Base-by-base conservation (phyloP, 2,113 vertebrate genomes). In the Microcebus murinus region DNA sequence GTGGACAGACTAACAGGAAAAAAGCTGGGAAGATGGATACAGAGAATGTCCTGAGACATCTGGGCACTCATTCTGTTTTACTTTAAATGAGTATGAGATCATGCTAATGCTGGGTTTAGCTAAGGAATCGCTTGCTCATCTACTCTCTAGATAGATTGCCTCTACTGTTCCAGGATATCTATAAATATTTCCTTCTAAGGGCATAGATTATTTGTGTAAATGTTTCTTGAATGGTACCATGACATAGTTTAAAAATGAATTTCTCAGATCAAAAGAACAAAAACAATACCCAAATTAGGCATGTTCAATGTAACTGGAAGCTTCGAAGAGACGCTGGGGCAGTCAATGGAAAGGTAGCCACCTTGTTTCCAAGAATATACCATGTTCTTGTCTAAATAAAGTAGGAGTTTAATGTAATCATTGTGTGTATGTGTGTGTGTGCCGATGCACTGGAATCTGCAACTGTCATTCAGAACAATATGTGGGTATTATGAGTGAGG, bases 401-500 rank as follows among this genome's bases (percentile, higher is more conserved):
- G 52, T 34, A 86, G 17, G 11, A 15, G 2, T 87, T 90, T 52
- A 65, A 73, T 36, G 13, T 91, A 73, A 84, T 88, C 14, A 63
- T 6, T 59, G 3, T 80, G 27, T 42, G 9, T 63, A 12, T 20
- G 45, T 6, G 20, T 29, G 83, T 13, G 8, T 61, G 31, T 25
- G 48, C 48, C 0, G 10, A 48, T 88, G n/a, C 39, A 91, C 29
- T 67, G n/a, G 71, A 96, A 89, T 93, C 68, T 92, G 29, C 34
- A 84, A 88, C 57, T 96, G 36, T 95, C 86, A 29, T 65, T 91
- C 42, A 79, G 70, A 96, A 57, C 55, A 87, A 96, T 93, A 92
- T 39, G 18, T 87, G 25, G 17, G 45, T 63, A 84, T 63, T 59
- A 65, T 70, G 65, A 95, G 84, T 88, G 76, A 97, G 70, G 31